Evolutionary conservation across 2,888 invertebrate genomes (phyloP).

Genomic region (Sturmia bella): DNA sequence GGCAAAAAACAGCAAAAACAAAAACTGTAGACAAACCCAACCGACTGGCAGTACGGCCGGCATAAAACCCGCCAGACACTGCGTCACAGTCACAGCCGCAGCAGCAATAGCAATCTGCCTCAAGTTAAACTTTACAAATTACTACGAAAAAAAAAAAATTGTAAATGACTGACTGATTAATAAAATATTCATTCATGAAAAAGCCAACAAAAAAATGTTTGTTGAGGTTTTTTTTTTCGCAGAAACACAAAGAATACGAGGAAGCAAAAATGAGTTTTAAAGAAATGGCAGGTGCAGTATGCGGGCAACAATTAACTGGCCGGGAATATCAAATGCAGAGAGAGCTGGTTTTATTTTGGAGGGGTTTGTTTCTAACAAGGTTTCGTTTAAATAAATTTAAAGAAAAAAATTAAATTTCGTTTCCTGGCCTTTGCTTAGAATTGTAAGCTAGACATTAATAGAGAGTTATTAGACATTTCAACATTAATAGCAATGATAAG

Average conservation of each 20-base stretch:
- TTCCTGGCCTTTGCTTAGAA: neutral
- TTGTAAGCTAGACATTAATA: neutral
- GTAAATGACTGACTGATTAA: conserved; percentile 38
- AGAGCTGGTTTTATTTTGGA: neutral
- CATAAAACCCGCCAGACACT: neutral
- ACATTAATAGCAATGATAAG: no score
- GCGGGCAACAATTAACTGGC: neutral
- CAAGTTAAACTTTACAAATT: conserved; percentile 51
- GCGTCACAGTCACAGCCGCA: no score
- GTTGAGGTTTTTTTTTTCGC: conserved; percentile 33
- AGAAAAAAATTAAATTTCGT: no score
- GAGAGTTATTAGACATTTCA: no score
- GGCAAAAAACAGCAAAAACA: neutral
- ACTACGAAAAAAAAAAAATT: conserved; percentile 40
- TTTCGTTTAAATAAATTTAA: no score
- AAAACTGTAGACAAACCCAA: conserved; percentile 18
- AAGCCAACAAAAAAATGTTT: conserved; percentile 10
- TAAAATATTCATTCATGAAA: conserved; percentile 61
- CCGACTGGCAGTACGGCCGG: neutral
- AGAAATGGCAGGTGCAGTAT: conserved; percentile 31
- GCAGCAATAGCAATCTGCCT: conserved; percentile 21
- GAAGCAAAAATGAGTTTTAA: conserved; percentile 31
- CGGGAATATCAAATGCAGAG: neutral
- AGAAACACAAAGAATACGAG: conserved; percentile 38
- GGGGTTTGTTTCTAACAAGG: no score